These are phyloP conservation scores for Notolepis coatsorum DNA, from an alignment of 2,797 vertebrate genomes.

Conservation along the genomic window DNA sequence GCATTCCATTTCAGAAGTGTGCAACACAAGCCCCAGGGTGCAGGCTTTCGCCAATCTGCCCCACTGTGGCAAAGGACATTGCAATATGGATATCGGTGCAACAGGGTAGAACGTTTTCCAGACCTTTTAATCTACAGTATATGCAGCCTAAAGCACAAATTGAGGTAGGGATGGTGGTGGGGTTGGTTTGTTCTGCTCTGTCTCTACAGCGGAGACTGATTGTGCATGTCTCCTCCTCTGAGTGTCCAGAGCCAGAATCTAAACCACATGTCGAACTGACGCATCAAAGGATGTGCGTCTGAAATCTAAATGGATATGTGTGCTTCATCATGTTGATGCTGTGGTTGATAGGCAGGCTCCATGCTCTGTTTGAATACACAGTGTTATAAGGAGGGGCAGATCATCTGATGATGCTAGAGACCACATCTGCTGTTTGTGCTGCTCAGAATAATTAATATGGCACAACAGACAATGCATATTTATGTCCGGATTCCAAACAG, in stretches of 20 bases:
- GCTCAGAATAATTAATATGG: conserved; percentile 11
- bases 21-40: conserved; percentile 15
- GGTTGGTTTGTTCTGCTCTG: conserved; percentile 3
- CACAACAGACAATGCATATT: conserved; percentile 9
- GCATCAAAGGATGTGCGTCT: too few species aligned
- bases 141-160: conserved; percentile 19
- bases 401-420: conserved; percentile 26
- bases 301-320: conserved; percentile 9
- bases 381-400: conserved; percentile 22
- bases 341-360: conserved; percentile 28
- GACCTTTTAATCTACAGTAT: conserved; percentile 8
- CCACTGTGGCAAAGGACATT: too few species aligned
- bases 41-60: conserved; percentile 6
- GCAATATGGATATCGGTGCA: conserved; percentile 9
- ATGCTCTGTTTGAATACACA: conserved; percentile 30
- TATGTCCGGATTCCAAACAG: conserved; percentile 9
- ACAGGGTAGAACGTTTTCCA: conserved; percentile 6
- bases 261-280: conserved; percentile 26
- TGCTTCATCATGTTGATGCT: conserved; percentile 36
- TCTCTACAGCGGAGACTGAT: too few species aligned
- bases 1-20: conserved; percentile 8
- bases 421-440: conserved; percentile 3
- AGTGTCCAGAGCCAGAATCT: conserved; percentile 20
- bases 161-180: too few species aligned
- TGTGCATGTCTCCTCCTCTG: background rate